Base-by-base conservation (phyloP, 2,113 vertebrate genomes). In the Gila orcuttii region DNA sequence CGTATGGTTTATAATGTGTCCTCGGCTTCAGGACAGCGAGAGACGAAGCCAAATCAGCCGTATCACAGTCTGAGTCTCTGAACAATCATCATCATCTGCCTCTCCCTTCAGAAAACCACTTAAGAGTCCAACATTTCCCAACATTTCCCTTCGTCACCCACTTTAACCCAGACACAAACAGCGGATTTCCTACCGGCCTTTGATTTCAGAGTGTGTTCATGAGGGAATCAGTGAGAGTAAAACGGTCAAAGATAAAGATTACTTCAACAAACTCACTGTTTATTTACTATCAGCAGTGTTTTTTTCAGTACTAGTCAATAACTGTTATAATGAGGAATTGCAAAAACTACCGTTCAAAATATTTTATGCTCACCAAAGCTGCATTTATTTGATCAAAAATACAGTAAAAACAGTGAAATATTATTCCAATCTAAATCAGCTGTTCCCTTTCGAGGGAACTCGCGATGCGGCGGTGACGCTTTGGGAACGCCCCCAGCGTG, bases 131-230 rank as follows among this genome's bases (percentile, higher is more conserved):
- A 57, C 47, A 77, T 81, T 86, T 55, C 60, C 45, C 78, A 73
- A 4, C 85, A 60, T 52, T 86, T 88, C 87, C 85, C 83, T 60
- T 74, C 57, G 12, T 57, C 28, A 71, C 81, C 69, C 50, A 7
- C 79, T 73, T 33, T 55, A 12, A 42, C 77, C 75, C 78, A 78
- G n/a, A 31, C 75, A 83, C 76, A 88, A 88, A 55, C 19, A 80
- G 45, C 28, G 75, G 25, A 83, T 6, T 45, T 86, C 64, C 9
- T 52, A 60, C 21, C 10, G 9, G 7, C 50, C 68, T 86, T 86
- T 75, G 81, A 86, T 79, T 52, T 57, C 7, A 21, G 28, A 60
- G 25, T 64, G 28, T 28, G 28, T 28, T 42, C 69, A 23, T 17
- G 21, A 39, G 59, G 25, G 42, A 57, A 55, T 36, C 28, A 3